phyloP scores from a whole-genome alignment of 1,140 invertebrate genomes.

The Drosophila sechellia region DNA sequence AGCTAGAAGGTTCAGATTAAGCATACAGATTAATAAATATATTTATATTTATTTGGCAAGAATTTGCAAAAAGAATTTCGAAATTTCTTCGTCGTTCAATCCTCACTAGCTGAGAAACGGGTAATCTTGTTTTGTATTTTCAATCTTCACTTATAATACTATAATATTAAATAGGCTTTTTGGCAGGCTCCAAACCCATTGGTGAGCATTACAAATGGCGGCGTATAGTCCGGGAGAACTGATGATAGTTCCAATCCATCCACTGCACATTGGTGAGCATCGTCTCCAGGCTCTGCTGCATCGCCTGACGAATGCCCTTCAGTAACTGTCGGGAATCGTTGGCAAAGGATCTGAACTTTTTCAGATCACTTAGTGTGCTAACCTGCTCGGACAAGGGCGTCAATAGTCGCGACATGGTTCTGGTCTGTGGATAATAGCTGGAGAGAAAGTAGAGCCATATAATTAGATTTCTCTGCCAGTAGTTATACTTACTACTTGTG shows the following conservation, averaged over 20 bases:
- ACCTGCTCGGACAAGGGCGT: conserved; percentile 84
- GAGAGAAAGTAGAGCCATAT: too few species aligned
- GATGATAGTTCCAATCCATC: conserved; percentile 73
- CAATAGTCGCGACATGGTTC: conserved; percentile 81
- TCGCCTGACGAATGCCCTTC: conserved; percentile 83
- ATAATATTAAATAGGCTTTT: too few species aligned
- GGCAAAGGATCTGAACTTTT: conserved; percentile 84
- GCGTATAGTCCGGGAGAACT: conserved; percentile 49
- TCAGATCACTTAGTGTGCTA: conserved; percentile 77
- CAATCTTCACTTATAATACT: too few species aligned
- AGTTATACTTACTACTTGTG: conserved; percentile 85
- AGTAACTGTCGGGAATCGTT: conserved; percentile 75
- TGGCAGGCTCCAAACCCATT: too few species aligned
- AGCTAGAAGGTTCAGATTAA: too few species aligned
- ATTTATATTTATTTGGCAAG: too few species aligned
- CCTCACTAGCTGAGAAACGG: too few species aligned
- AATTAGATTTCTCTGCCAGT: too few species aligned
- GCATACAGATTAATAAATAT: too few species aligned
- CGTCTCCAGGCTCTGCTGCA: conserved; percentile 85
- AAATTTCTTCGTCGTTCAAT: too few species aligned
- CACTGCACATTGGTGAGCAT: conserved; percentile 85
- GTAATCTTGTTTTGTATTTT: too few species aligned
- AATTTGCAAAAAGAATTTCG: too few species aligned
- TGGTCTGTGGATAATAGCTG: conserved; percentile 84
- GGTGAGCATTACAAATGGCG: conserved; percentile 13